phyloP scores from a whole-genome alignment of 2,888 invertebrate species.

The Disparrhopalites patrizii region DNA sequence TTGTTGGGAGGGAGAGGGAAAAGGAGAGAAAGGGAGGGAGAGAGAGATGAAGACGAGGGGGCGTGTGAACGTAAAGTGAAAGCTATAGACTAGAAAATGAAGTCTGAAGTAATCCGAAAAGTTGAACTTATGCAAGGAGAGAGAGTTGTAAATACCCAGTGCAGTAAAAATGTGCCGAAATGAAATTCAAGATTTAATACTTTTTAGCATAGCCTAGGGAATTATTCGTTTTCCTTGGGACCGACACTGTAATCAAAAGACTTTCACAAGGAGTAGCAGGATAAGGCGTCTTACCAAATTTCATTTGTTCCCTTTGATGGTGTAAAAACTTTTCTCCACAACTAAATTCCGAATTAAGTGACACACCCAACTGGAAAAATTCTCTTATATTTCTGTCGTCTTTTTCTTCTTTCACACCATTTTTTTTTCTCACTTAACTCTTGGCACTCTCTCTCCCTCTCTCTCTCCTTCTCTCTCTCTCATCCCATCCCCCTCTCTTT shows the following conservation, averaged over 20 bases:
- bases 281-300: constrained; percentile 42
- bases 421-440: constrained; percentile 18
- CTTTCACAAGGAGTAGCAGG: constrained; percentile 28
- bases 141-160: constrained; percentile 42
- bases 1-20: background rate
- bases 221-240: constrained; percentile 48
- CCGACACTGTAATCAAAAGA: constrained; percentile 49
- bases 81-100: constrained; percentile 47
- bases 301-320: constrained; percentile 42
- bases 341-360: constrained; percentile 44
- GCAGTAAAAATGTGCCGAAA: constrained; percentile 49
- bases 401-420: constrained; percentile 6
- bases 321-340: constrained; percentile 44
- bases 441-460: background rate
- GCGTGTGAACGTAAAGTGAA: constrained; percentile 37
- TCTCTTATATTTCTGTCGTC: constrained; percentile 33
- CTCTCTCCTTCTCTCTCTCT: constrained; percentile 5
- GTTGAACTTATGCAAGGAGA: constrained; percentile 47
- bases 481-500: background rate
- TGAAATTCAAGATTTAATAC: constrained; percentile 50
- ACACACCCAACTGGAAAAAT: constrained; percentile 38
- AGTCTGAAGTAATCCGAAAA: constrained; percentile 48
- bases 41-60: constrained; percentile 22
- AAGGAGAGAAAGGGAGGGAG: constrained; percentile 24
- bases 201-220: constrained; percentile 49